phyloP scores from a whole-genome alignment of 2,113 vertebrate species.

The Jaculus jaculus region DNA sequence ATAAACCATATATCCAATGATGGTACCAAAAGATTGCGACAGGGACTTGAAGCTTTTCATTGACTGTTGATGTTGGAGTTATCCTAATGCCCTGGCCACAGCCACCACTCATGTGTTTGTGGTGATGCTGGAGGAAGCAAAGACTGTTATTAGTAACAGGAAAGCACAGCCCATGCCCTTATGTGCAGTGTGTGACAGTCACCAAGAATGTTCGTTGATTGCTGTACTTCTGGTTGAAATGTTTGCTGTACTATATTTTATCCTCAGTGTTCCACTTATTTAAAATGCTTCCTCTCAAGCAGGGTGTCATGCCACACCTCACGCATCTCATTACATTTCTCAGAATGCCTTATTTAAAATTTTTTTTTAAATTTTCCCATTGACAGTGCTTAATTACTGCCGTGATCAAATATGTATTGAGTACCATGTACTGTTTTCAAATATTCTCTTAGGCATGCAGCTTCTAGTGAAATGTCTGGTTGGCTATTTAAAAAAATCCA shows the following conservation, averaged over 20 bases:
- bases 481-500: constrained; percentile 4
- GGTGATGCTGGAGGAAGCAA: background rate
- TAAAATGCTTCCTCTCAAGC: background rate
- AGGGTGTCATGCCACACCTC: background rate
- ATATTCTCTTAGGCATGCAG: background rate
- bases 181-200: background rate
- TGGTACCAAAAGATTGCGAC: background rate
- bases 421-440: background rate
- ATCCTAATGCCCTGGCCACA: background rate
- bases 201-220: background rate
- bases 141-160: background rate
- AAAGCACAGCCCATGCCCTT: background rate
- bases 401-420: background rate
- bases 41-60: background rate
- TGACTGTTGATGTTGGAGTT: background rate
- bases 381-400: background rate
- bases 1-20: background rate
- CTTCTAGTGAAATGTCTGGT: background rate
- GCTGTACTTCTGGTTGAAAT: background rate
- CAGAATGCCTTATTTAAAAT: background rate
- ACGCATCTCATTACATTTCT: background rate
- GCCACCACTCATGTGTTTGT: too few species aligned
- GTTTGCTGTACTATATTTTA: background rate
- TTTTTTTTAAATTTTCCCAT: background rate
- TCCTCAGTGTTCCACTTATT: background rate